phyloP scores from a whole-genome alignment of 1,140 invertebrate genomes.

The Brachionus koreanus region DNA sequence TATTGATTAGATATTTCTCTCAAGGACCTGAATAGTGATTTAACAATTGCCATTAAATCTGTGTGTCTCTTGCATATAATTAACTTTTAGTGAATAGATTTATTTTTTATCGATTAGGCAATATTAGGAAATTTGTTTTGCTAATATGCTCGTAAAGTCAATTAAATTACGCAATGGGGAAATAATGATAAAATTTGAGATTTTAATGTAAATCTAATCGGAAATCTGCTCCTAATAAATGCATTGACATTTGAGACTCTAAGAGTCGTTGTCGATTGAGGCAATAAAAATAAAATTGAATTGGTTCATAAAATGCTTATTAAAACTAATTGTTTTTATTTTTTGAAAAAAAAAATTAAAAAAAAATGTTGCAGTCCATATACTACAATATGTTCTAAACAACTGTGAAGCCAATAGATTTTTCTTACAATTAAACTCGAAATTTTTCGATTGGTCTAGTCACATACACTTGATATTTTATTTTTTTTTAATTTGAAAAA shows the following conservation, averaged over 20 bases:
- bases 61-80: not conserved
- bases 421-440: not conserved
- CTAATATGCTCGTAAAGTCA: not conserved
- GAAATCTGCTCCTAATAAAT: slow-evolving; percentile 23
- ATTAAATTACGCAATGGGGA: slow-evolving; percentile 17
- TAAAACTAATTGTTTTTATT: slow-evolving; percentile 18
- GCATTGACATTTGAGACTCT: slow-evolving; percentile 30
- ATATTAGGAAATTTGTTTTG: not conserved
- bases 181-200: slow-evolving; percentile 25
- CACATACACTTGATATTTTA: not conserved
- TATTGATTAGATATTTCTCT: not conserved
- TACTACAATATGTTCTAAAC: not conserved
- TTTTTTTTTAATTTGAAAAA: too few species aligned
- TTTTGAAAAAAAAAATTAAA: not conserved
- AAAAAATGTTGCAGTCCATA: not conserved
- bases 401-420: not conserved
- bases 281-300: not conserved
- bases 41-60: not conserved
- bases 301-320: slow-evolving; percentile 17
- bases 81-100: slow-evolving; percentile 1
- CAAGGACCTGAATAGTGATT: not conserved
- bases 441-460: not conserved
- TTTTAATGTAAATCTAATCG: slow-evolving; percentile 12
- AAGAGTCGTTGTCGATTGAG: not conserved
- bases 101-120: slow-evolving; percentile 21